Evolutionary conservation across 2,888 invertebrate genomes (phyloP).

Genomic region (Cacoxenus indagator): DNA sequence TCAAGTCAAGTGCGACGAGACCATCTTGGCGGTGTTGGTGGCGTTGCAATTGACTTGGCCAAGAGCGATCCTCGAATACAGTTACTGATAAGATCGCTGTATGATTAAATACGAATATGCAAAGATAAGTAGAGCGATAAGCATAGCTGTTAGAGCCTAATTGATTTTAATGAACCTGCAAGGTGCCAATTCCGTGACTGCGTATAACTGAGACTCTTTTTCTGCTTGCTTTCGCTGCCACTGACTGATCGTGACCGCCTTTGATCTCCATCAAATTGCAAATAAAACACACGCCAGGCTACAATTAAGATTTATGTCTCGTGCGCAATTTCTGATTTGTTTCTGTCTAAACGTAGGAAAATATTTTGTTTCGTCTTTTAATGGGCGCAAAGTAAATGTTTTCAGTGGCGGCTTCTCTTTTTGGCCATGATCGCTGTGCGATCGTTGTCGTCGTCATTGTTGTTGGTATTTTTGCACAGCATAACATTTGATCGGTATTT

Average conservation of each 20-base stretch:
- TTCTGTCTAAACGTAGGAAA: slow-evolving; percentile 11
- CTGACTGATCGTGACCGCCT: slow-evolving; percentile 28
- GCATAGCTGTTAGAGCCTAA: slow-evolving; percentile 1
- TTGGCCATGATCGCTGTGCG: slow-evolving; percentile 27
- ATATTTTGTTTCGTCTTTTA: slow-evolving; percentile 12
- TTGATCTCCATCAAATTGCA: slow-evolving; percentile 32
- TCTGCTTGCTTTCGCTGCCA: background rate
- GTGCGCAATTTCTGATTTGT: slow-evolving; percentile 25
- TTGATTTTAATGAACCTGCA: slow-evolving; percentile 14
- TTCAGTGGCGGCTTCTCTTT: slow-evolving; percentile 8
- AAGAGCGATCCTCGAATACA: background rate
- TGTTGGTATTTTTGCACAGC: slow-evolving; percentile 4
- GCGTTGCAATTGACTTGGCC: background rate
- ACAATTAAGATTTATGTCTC: slow-evolving; percentile 58
- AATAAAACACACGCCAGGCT: slow-evolving; percentile 12
- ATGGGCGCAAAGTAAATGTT: slow-evolving; percentile 6
- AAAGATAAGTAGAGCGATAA: slow-evolving; percentile 5
- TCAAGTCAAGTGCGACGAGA: background rate
- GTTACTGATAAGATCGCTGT: slow-evolving; percentile 13
- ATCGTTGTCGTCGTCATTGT: slow-evolving; percentile 7
- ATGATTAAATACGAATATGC: slow-evolving; percentile 5
- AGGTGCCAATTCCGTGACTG: background rate
- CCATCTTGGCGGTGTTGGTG: background rate
- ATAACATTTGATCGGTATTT: slow-evolving; percentile 4
- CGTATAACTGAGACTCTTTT: background rate